Conservation (phyloP, 2,797 vertebrate species). For the Myiotriccus ornatus region DNA sequence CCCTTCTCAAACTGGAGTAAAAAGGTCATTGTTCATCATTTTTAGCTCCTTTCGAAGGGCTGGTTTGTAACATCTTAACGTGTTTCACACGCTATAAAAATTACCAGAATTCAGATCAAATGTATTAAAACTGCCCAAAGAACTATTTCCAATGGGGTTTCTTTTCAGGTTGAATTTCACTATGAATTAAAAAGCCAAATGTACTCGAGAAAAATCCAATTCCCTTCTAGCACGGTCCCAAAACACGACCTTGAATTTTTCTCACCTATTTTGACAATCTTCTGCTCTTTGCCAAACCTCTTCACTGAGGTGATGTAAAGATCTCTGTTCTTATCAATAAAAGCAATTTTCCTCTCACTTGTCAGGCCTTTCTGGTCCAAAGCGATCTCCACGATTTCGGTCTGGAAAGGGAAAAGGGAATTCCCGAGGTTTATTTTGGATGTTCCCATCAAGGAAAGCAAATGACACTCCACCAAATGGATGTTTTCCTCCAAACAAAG, state of each 20-base stretch:
- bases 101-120: not conserved
- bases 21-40: not conserved
- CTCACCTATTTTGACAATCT: conserved; percentile 92
- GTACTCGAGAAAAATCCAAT: not conserved
- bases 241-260: not conserved
- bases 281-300: conserved; percentile 87
- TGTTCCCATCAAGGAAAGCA: not conserved
- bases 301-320: conserved; percentile 90
- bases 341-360: conserved; percentile 89
- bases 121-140: not conserved
- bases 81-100: not conserved
- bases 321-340: conserved; percentile 97
- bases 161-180: not conserved
- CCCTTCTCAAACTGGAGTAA: not conserved
- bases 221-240: not conserved
- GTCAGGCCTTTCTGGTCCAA: conserved; percentile 91
- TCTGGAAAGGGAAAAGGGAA: conserved; percentile 72
- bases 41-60: not conserved
- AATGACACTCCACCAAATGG: not conserved
- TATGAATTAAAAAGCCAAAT: not conserved
- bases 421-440: not conserved
- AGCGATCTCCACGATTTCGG: conserved; percentile 89
- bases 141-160: not conserved
- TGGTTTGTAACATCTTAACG: not conserved
- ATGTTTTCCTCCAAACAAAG: not conserved